Base-by-base conservation (phyloP, 1,140 invertebrate genomes). In the Rhagoletis zephyria region DNA sequence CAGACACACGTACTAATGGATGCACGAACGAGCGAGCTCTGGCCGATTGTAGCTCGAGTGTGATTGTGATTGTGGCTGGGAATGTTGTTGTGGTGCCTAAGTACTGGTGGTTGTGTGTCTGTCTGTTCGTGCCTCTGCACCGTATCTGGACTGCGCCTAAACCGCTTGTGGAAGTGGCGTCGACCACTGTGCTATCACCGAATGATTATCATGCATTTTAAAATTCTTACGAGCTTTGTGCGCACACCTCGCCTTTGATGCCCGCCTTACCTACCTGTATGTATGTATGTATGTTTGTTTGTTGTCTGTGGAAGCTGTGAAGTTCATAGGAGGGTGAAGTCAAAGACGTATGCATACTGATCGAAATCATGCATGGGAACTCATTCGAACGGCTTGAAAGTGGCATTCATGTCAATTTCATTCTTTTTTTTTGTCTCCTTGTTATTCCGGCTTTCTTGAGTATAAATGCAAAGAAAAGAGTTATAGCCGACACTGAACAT, bases 141-240 rank as follows among this genome's bases (percentile, higher is more conserved):
- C 74, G 14, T n/a, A n/a, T 56, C 16, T 63, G 61, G n/a, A 63
- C 12, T 56, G 14, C 42, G 19, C 14, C 74, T 7, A 14, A 70
- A 30, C 19, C 19, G 16, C 48, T 56, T 81, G 74, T 61, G 65
- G 87, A 30, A 87, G 70, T 77, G 91, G 91, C 91, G 91, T 91
- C 91, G 90, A 89, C 91, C 91, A 91, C 90, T 90, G 48, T 81
- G 91, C 91, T 92, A 92, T 92, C 91, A 92, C 90, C 90, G 91
- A 92, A 90, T 91, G 91, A 92, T 92, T 92, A 92, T 92, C 91
- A 90, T 91, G 91, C 90, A 92, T 92, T 92, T 92, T 92, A 92
- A 92, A 92, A 92, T 92, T 92, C 91, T 92, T 92, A 92, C 90
- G 91, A 92, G 91, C 92, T 91, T 91, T 90, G 48, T 51, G 74